A percentile compares a stretch with the other conserved stretches of the same genome.
phyloP scores from a whole-genome alignment of 2,888 invertebrate species.

The Drosophila austrosaltans region DNA sequence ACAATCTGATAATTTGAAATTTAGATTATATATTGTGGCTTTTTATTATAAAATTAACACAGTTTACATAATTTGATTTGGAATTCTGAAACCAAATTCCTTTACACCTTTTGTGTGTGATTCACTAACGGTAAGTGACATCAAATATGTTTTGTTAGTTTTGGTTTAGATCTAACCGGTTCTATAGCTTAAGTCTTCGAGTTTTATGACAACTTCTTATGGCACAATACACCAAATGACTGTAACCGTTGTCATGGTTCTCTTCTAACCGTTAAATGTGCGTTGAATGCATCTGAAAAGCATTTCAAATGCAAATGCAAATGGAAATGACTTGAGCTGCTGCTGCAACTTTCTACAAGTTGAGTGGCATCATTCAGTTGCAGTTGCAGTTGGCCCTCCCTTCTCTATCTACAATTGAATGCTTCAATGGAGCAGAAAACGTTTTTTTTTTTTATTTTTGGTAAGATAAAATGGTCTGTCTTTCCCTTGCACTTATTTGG shows the following conservation, averaged over 20 bases:
- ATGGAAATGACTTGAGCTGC: conserved; percentile 11
- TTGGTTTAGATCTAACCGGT: conserved; percentile 5
- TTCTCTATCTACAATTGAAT: conserved; percentile 67
- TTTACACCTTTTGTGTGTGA: not conserved
- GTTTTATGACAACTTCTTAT: conserved; percentile 39
- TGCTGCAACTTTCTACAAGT: conserved; percentile 70
- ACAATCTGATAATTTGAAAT: not conserved
- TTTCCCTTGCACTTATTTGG: not conserved
- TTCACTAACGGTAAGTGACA: conserved; percentile 4
- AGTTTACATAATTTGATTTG: conserved; percentile 1
- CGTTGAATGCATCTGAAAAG: conserved; percentile 36
- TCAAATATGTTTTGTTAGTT: not conserved
- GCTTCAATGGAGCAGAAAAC: conserved; percentile 82
- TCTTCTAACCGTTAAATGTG: conserved; percentile 68
- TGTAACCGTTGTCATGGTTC: conserved; percentile 63
- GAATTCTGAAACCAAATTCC: not conserved
- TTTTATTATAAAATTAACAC: not conserved
- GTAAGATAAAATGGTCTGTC: conserved; percentile 28
- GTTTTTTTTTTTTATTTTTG: conserved; percentile 43
- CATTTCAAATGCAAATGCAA: conserved; percentile 55
- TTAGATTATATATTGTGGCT: not conserved
- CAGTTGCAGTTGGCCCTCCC: conserved; percentile 28
- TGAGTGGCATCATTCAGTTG: conserved; percentile 62
- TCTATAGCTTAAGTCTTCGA: not conserved
- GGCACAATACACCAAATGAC: conserved; percentile 5